Base-by-base conservation (phyloP, 2,888 invertebrate genomes). In the Nowickia ferox region DNA sequence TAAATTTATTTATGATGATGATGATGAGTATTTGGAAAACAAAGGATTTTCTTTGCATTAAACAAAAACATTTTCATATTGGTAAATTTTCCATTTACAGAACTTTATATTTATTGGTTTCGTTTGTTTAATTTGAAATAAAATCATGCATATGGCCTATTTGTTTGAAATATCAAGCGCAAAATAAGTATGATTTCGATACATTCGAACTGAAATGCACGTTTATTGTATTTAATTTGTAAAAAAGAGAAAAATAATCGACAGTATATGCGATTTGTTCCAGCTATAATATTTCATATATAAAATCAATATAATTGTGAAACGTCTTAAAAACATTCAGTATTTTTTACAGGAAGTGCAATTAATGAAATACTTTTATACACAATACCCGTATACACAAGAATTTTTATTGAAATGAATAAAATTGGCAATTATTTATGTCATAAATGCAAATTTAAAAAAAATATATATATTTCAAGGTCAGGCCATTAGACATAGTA, bases 1-100 rank as follows among this genome's bases (percentile, higher is more conserved):
- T 65, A 51, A 17, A 15, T 78, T 66, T 46, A 17, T 63, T 30
- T 6, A 30, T 46, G 42, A 44, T 77, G 38, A 19, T 53, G 69
- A 61, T 71, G 71, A 79, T 63, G 69, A 61, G 30, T 69, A 53
- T 61, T 78, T 69, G 51, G 19, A 68, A 78, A 69, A 69, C 78
- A 78, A 61, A 78, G 61, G 15, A 69, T 48, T 42, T 55, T 65
- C 15, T 40, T 30, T n/a, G 57, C 11, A 57, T 57, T 6, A 9
- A 10, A 17, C 42, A 51, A 63, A 51, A 75, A 42, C 44, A 53
- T 68, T 66, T 46, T 0, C 68, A 77, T 68, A 48, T 57, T 30
- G 76, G 40, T 40, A 44, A 69, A 78, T 59, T 78, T 69, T 78
- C 61, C 78, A 69, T 69, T 61, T 69, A 61, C 42, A 61, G 17